Evolutionary conservation across 2,113 vertebrate genomes (phyloP).

Genomic region (Nycticryphes semicollaris): DNA sequence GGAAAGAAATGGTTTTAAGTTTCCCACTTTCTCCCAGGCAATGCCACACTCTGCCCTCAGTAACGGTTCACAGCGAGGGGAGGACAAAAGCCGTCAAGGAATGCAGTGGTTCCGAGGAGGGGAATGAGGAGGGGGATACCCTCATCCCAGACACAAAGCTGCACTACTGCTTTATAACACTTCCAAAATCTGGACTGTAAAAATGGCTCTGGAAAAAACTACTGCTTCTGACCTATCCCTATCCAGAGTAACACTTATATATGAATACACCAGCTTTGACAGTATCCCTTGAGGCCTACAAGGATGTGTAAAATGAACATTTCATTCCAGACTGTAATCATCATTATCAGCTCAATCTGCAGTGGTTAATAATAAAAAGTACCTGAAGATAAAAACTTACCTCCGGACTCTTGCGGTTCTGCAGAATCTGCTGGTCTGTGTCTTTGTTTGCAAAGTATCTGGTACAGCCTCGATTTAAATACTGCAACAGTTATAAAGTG

Average conservation of each 20-base stretch:
- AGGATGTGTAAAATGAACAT: conserved; percentile 57
- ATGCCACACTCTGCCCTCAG: neutral
- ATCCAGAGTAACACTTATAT: neutral
- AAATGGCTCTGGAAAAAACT: neutral
- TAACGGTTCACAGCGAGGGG: neutral
- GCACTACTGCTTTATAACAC: neutral
- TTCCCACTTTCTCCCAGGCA: neutral
- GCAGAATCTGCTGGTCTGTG: conserved; percentile 89
- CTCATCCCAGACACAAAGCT: rapidly evolving
- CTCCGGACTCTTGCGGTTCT: conserved; percentile 96
- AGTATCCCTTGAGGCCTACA: neutral
- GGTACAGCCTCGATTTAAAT: conserved; percentile 95
- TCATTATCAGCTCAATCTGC: neutral
- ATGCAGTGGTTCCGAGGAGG: neutral
- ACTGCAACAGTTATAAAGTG: conserved; percentile 73
- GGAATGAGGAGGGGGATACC: neutral
- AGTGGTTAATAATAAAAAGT: neutral
- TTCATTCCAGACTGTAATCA: neutral
- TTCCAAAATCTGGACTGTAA: neutral
- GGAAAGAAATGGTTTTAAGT: neutral
- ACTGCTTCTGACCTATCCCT: neutral
- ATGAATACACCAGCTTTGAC: neutral
- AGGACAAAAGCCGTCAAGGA: neutral
- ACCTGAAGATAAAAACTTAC: conserved; percentile 69
- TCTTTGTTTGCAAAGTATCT: conserved; percentile 94